Conservation (phyloP, 2,113 vertebrate species). For the Gopherus flavomarginatus region DNA sequence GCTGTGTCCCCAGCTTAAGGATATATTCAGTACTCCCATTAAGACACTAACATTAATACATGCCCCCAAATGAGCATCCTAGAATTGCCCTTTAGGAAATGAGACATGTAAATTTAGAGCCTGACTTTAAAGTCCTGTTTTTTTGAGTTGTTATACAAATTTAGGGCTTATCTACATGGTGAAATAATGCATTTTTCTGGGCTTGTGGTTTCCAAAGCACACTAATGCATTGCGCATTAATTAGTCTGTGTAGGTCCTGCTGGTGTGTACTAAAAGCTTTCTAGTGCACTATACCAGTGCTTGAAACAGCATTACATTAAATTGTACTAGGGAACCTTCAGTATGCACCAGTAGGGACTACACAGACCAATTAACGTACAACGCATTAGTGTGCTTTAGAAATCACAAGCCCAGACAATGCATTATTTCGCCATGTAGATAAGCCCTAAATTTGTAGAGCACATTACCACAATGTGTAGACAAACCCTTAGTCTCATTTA, state of each 20-base stretch:
- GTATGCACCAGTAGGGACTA: neutral
- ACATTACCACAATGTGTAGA: neutral
- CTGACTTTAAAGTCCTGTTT: neutral
- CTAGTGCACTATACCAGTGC: neutral
- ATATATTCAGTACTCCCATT: conserved; percentile 27
- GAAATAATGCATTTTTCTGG: neutral
- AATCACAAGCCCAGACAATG: neutral
- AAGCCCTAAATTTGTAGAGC: neutral
- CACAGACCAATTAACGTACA: neutral
- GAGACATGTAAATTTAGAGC: neutral
- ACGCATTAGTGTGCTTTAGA: neutral
- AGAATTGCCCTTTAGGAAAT: neutral
- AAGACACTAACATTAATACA: neutral
- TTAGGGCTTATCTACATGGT: neutral
- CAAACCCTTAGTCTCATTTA: neutral
- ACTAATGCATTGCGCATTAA: neutral
- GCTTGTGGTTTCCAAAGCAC: neutral
- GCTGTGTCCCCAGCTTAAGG: conserved; percentile 38
- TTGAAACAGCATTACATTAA: neutral
- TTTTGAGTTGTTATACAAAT: neutral
- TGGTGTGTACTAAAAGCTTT: neutral
- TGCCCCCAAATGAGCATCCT: conserved; percentile 28
- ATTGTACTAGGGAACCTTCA: neutral
- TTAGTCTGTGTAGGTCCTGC: neutral
- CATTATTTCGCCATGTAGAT: no score